phyloP scores from a whole-genome alignment of 2,113 vertebrate genomes.

The Mohoua ochrocephala region DNA sequence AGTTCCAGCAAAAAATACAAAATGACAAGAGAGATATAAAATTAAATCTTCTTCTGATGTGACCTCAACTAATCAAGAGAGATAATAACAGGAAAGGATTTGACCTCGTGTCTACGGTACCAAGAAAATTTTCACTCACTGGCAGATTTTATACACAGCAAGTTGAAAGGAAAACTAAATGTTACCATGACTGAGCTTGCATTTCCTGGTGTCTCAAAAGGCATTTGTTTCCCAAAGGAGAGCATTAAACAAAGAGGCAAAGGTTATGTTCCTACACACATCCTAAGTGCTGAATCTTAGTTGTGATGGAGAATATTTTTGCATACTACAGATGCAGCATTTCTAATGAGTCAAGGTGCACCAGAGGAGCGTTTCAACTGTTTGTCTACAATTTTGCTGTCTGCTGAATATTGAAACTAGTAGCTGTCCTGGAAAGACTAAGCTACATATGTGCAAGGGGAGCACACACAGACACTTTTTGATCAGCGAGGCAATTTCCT shows the following conservation, averaged over 20 bases:
- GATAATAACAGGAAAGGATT: not conserved
- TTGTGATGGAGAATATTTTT: not conserved
- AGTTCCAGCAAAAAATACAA: not conserved
- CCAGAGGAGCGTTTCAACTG: not conserved
- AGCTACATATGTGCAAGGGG: not conserved
- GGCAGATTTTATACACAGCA: not conserved
- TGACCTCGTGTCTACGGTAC: not conserved
- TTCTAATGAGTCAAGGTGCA: not conserved
- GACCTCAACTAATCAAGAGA: not conserved
- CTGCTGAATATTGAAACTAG: not conserved
- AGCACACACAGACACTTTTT: slow-evolving; percentile 6
- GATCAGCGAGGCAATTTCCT: slow-evolving; percentile 39
- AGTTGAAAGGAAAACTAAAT: not conserved
- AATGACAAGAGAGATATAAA: not conserved
- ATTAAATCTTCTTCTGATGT: not conserved
- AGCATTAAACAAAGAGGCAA: not conserved
- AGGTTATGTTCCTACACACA: not conserved
- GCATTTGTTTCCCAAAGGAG: not conserved
- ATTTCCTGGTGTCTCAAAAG: not conserved
- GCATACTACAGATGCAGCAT: not conserved
- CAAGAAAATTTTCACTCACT: not conserved
- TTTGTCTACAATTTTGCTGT: not conserved
- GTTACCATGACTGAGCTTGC: not conserved
- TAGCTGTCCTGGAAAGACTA: not conserved
- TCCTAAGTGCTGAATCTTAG: not conserved